Evolutionary conservation across 2,888 invertebrate genomes (phyloP).

Genomic region (Xylota segnis): DNA sequence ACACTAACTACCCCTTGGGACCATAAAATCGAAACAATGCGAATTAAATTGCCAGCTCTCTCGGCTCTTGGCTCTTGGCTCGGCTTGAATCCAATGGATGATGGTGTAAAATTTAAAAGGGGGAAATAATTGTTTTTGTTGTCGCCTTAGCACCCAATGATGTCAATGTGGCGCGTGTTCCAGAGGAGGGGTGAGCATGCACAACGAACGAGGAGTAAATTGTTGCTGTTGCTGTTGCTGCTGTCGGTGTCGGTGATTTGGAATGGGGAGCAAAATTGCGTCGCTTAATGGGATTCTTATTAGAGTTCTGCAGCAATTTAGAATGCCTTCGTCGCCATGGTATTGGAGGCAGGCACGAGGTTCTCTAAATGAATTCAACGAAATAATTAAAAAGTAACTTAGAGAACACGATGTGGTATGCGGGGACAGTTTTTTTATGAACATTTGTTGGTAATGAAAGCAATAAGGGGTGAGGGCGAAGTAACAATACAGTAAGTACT

Average conservation of each 20-base stretch:
- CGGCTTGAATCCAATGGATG: conserved; percentile 43
- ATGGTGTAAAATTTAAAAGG: conserved; percentile 65
- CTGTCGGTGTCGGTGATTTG: neutral
- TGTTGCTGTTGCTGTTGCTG: conserved; percentile 61
- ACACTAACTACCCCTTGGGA: conserved; percentile 56
- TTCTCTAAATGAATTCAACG: conserved; percentile 53
- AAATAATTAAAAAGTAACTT: conserved; percentile 68
- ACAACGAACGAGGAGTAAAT: conserved; percentile 61
- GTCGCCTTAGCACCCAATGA: conserved; percentile 77
- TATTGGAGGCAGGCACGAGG: conserved; percentile 14
- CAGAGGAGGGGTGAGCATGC: conserved; percentile 23
- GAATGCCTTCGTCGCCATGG: conserved; percentile 42
- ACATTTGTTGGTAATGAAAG: neutral
- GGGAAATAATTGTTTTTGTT: conserved; percentile 78
- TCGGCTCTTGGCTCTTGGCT: conserved; percentile 6
- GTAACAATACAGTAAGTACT: too few relatives aligned
- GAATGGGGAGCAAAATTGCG: conserved; percentile 62
- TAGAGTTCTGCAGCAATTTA: conserved; percentile 64
- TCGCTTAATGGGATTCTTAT: conserved; percentile 76
- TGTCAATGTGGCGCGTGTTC: conserved; percentile 74
- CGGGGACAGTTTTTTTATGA: neutral
- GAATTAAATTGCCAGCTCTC: conserved; percentile 73
- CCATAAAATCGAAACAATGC: conserved; percentile 75
- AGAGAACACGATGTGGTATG: conserved; percentile 23
- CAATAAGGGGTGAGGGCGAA: neutral